Evolutionary conservation across 2,888 invertebrate genomes (phyloP), one percentile per base, ranked within the genome.

Genomic region (Agriopis marginaria): DNA sequence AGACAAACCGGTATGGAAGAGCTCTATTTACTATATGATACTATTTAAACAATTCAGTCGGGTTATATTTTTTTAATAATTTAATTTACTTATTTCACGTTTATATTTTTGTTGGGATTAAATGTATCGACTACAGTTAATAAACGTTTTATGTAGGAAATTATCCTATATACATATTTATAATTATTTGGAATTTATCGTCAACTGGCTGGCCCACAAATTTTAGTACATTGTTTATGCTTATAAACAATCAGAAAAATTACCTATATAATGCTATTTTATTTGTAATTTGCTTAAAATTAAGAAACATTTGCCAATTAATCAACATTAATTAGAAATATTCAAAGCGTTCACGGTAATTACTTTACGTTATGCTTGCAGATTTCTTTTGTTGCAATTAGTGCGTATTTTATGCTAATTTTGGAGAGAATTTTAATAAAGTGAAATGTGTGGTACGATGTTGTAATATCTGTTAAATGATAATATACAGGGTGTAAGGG

Each of bases 371-470:
- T 47, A 61, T 55, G 62, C 56, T 53, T n/a, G 49, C 54, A 47
- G 59, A 53, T 70, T 70, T 70, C 66, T 66, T 59, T 70, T 70
- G 60, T 58, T 58, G 70, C 66, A 70, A 70, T 70, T 70, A 70
- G 63, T 63, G 59, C 62, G 63, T 50, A 63, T 63, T 66, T 66
- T 66, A 70, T 66, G 70, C 47, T 44, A 69, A 65, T 62, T 51
- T 62, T 39, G 3, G 14, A 50, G 23, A 59, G 53, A 66, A 66
- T 66, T 62, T 70, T 70, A 66, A 32, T 56, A 49, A 69, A 66
- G 56, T 56, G 63, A 68, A 68, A 68, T 61, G 42, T 55, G 44
- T n/a, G 32, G 9, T 50, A 42, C 3, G n/a, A 44, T 54, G 39
- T 39, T 7, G 39, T 23, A 14, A 40, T 51, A 32, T 32, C 32